These are phyloP conservation scores for Drosophila rhopaloa DNA, from an alignment of 1,140 invertebrate species.

Conservation along the genomic window DNA sequence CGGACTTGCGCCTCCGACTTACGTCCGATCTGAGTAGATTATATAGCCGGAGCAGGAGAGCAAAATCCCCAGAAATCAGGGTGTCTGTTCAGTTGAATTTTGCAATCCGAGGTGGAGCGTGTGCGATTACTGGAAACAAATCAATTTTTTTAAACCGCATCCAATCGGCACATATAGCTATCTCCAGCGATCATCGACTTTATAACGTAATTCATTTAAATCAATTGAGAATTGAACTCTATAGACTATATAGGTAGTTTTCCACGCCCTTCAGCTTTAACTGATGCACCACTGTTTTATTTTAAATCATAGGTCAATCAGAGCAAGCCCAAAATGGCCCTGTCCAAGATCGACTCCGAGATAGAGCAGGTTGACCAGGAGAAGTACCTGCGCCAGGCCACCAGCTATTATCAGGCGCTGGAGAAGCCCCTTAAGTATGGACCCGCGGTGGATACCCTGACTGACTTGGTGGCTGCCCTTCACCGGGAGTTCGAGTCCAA, in stretches of 20 bases:
- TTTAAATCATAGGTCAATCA: constrained; percentile 65
- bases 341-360: constrained; percentile 76
- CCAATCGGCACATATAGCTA: constrained; percentile 30
- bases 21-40: constrained; percentile 30
- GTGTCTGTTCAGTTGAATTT: constrained; percentile 39
- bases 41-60: constrained; percentile 29
- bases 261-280: constrained; percentile 33
- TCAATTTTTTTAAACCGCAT: constrained; percentile 14
- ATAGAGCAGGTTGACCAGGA: constrained; percentile 74
- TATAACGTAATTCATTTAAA: constrained; percentile 70
- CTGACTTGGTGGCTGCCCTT: constrained; percentile 90
- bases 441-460: constrained; percentile 86
- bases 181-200: constrained; percentile 37
- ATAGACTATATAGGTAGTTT: constrained; percentile 53
- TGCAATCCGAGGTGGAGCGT: constrained; percentile 38
- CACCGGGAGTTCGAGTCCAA: constrained; percentile 91
- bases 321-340: constrained; percentile 70
- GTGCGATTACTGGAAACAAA: constrained; percentile 19
- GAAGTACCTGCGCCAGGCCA: constrained; percentile 78
- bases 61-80: constrained; percentile 29
- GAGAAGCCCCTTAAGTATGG: constrained; percentile 83
- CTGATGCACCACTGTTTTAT: constrained; percentile 10
- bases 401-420: constrained; percentile 74
- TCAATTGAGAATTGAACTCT: constrained; percentile 58
- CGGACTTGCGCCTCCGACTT: constrained; percentile 18